Conservation (phyloP, 2,797 vertebrate genomes). For the Centroberyx gerrardi region DNA sequence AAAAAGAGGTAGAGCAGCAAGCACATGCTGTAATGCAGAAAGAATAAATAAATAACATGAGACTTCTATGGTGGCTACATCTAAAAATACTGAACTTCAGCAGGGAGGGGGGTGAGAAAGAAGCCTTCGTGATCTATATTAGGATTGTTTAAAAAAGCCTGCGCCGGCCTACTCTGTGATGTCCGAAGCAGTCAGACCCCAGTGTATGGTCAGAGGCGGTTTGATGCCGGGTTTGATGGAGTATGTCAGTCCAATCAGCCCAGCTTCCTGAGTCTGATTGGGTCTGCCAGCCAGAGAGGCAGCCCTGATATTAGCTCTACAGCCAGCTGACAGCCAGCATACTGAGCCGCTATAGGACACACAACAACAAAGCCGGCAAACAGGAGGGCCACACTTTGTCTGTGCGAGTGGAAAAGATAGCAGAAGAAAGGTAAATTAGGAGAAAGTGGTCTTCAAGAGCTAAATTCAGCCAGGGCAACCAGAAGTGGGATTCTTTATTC, state of each 20-base stretch:
- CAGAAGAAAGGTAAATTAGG: slow-evolving; percentile 59
- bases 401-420: slow-evolving; percentile 65
- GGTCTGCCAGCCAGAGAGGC: slow-evolving; percentile 86
- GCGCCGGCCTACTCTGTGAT: slow-evolving; percentile 63
- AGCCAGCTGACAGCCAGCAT: slow-evolving; percentile 84
- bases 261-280: slow-evolving; percentile 87
- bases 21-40: not conserved
- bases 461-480: slow-evolving; percentile 32
- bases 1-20: slow-evolving; percentile 9
- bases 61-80: slow-evolving; percentile 29
- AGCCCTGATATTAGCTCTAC: slow-evolving; percentile 86
- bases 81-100: slow-evolving; percentile 30
- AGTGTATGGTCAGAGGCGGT: slow-evolving; percentile 77
- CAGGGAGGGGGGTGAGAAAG: slow-evolving; percentile 43
- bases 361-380: slow-evolving; percentile 70
- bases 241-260: slow-evolving; percentile 90
- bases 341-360: slow-evolving; percentile 75
- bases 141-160: slow-evolving; percentile 79
- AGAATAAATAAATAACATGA: slow-evolving; percentile 29
- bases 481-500: slow-evolving; percentile 34
- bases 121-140: slow-evolving; percentile 74
- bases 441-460: slow-evolving; percentile 57
- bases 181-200: slow-evolving; percentile 81
- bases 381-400: slow-evolving; percentile 73
- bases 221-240: slow-evolving; percentile 87